These are phyloP conservation scores for Chydorus sphaericus DNA, from an alignment of 2,888 invertebrate species.

Conservation along the genomic window DNA sequence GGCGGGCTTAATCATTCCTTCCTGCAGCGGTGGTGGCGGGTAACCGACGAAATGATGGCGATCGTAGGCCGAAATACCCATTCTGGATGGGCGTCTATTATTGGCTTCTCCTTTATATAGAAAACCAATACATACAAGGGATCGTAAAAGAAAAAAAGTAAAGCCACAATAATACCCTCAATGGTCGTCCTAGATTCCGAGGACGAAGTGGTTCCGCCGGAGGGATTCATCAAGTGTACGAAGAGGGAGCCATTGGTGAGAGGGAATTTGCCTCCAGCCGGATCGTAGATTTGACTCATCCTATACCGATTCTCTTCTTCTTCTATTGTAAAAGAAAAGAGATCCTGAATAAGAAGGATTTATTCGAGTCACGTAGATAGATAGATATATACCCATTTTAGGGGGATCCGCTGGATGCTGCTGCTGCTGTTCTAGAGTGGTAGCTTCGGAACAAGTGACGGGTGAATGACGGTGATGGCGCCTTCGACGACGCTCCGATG, in stretches of 20 bases:
- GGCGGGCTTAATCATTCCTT: neutral
- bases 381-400: neutral
- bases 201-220: neutral
- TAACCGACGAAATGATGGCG: constrained; percentile 4
- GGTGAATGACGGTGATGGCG: neutral
- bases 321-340: constrained; percentile 20
- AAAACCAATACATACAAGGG: neutral
- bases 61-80: constrained; percentile 17
- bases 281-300: constrained; percentile 31
- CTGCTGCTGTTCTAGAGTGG: constrained; percentile 10
- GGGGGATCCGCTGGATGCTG: neutral
- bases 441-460: constrained; percentile 7
- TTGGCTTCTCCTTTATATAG: neutral
- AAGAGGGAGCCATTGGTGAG: constrained; percentile 40
- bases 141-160: neutral
- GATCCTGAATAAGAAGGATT: constrained; percentile 20
- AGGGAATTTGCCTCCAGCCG: constrained; percentile 35
- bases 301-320: constrained; percentile 44
- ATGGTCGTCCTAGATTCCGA: neutral
- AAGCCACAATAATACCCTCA: neutral
- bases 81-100: constrained; percentile 10
- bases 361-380: no score
- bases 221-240: constrained; percentile 18
- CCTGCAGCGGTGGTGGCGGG: neutral
- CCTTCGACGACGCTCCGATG: neutral